Evolutionary conservation across 2,797 vertebrate species (phyloP).

Genomic region (Nothura maculosa): DNA sequence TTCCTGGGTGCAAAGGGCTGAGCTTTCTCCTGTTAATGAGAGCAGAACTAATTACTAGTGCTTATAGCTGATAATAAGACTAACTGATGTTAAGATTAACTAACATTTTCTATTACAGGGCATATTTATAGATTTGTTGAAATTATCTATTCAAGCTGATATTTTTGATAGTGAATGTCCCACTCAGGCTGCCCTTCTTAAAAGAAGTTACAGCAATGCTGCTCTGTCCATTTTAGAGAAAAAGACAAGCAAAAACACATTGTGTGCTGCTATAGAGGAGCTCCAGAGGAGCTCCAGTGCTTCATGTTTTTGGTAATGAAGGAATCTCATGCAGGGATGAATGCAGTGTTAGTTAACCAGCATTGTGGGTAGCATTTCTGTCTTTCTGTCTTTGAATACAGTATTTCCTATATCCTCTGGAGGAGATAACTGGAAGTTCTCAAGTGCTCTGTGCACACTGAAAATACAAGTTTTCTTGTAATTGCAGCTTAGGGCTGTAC

Average conservation of each 20-base stretch:
- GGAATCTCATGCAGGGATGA: neutral
- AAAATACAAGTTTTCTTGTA: neutral
- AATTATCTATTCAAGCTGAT: neutral
- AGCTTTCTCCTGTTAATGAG: neutral
- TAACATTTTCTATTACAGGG: neutral
- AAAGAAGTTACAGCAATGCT: neutral
- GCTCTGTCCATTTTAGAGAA: neutral
- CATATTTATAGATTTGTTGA: neutral
- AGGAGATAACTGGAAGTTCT: neutral
- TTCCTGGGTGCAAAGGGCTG: neutral
- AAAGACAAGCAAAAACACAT: neutral
- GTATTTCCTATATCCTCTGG: neutral
- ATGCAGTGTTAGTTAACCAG: neutral
- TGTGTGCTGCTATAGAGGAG: fast-evolving
- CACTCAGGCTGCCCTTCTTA: neutral
- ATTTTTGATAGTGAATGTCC: neutral
- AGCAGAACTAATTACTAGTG: neutral
- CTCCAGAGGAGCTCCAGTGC: neutral
- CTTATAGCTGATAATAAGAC: neutral
- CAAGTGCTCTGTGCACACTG: neutral
- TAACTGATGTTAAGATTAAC: neutral
- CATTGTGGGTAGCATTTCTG: neutral
- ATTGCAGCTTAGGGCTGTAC: neutral
- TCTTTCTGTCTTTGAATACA: neutral
- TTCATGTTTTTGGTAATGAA: neutral